Base-by-base conservation (phyloP, 2,797 vertebrate genomes). In the Muraenolepis orangiensis region DNA sequence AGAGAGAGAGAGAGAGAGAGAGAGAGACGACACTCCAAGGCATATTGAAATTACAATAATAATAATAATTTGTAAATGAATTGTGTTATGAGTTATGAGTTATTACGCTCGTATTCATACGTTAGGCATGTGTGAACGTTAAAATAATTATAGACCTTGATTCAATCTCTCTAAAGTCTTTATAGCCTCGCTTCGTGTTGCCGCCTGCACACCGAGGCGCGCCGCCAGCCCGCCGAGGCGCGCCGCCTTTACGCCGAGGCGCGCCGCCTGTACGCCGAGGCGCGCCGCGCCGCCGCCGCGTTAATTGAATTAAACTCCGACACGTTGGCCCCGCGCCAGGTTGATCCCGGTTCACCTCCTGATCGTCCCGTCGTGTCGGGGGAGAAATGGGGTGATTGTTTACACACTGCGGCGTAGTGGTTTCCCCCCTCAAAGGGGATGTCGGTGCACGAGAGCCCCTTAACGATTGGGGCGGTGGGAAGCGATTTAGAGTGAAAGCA, bases 321-420 rank as follows among this genome's bases (percentile, higher is more conserved):
- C 57, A 64, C 13, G 57, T 13, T 10, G 23, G 23, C 57, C 23
- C 10, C n/a, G 23, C 26, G 3, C 57, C 11, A 4, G 6, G 20
- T 18, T 46, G 42, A 46, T 46, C 16, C 3, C 42, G 16, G 16
- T 46, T 46, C 14, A 20, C 51, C 6, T 57, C 23, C 13, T 20
- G 51, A 23, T 57, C 8, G 20, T n/a, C 51, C 23, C 51, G 10
- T 57, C n/a, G 51, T 57, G 51, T 57, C 57, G 57, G 57, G 57
- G 26, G 57, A 64, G 57, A 64, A 64, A 64, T 64, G 8, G 57
- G 57, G 57, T 64, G 57, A 64, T 64, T 23, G 57, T 64, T 64
- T 64, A 61, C 51, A 61, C 26, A 2, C 57, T 64, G 23, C 11
- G n/a, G n/a, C n/a, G n/a, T n/a, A n/a, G n/a, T 26, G n/a, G 18